phyloP scores from a whole-genome alignment of 2,113 vertebrate species.

The Psilopsiagon aurifrons region DNA sequence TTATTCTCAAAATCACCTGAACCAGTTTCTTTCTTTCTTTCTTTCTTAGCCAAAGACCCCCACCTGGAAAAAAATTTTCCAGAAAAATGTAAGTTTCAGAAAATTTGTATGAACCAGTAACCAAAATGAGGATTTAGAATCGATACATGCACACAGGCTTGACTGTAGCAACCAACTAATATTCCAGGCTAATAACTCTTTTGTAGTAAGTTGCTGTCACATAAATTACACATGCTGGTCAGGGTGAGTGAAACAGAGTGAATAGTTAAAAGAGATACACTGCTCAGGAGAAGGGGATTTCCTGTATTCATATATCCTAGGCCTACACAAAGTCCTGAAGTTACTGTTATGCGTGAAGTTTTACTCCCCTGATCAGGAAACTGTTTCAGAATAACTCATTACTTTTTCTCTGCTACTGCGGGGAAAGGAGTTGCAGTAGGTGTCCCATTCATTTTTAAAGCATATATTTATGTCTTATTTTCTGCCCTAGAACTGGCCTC shows the following conservation, averaged over 20 bases:
- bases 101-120: conserved; percentile 66
- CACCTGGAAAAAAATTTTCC: conserved; percentile 73
- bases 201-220: not conserved
- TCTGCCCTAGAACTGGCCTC: not conserved
- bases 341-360: not conserved
- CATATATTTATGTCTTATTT: not conserved
- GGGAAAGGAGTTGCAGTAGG: not conserved
- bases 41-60: conserved; percentile 71
- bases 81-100: conserved; percentile 72
- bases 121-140: conserved; percentile 48
- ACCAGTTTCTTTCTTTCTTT: conserved; percentile 70
- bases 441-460: not conserved
- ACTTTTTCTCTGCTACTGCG: not conserved
- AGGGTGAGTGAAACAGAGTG: not conserved
- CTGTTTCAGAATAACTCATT: not conserved
- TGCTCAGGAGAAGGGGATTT: not conserved
- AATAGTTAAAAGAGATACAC: not conserved
- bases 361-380: not conserved
- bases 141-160: conserved; percentile 2
- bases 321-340: not conserved
- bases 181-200: conserved; percentile 25
- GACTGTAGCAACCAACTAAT: conserved; percentile 15
- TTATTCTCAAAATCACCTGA: conserved; percentile 70
- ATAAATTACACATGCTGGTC: not conserved
- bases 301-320: not conserved